These are phyloP conservation scores for Cyclura pinguis DNA, from an alignment of 2,797 vertebrate genomes.

Conservation along the genomic window DNA sequence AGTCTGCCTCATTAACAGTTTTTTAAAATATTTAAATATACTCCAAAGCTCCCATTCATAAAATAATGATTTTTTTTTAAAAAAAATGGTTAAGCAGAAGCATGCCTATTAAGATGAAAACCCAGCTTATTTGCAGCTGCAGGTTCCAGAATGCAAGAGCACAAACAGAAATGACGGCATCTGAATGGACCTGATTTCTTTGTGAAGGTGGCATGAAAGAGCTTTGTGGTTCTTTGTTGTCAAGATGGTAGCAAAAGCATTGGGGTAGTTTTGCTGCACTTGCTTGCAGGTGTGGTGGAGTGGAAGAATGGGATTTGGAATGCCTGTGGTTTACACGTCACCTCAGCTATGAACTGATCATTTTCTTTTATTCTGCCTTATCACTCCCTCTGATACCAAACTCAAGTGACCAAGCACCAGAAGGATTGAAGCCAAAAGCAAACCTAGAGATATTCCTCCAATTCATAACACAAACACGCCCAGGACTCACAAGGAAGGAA, in stretches of 20 bases:
- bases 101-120: slow-evolving; percentile 66
- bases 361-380: neutral
- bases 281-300: neutral
- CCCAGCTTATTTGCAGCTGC: slow-evolving; percentile 60
- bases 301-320: neutral
- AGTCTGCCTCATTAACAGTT: slow-evolving; percentile 71
- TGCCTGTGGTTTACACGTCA: no score
- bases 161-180: slow-evolving; percentile 30
- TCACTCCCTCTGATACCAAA: neutral
- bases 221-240: neutral
- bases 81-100: slow-evolving; percentile 56
- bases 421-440: neutral
- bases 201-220: neutral
- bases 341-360: neutral
- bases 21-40: slow-evolving; percentile 67
- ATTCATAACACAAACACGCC: no score
- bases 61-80: slow-evolving; percentile 63
- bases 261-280: neutral
- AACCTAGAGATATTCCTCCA: no score
- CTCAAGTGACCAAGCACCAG: neutral
- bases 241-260: neutral
- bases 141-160: slow-evolving; percentile 48
- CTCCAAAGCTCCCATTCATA: slow-evolving; percentile 76
- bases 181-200: neutral
- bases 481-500: no score